Percentiles rank a stretch among this genome's conserved stretches.
phyloP scores from a whole-genome alignment of 2,888 invertebrate species.

The Aquatica leii region DNA sequence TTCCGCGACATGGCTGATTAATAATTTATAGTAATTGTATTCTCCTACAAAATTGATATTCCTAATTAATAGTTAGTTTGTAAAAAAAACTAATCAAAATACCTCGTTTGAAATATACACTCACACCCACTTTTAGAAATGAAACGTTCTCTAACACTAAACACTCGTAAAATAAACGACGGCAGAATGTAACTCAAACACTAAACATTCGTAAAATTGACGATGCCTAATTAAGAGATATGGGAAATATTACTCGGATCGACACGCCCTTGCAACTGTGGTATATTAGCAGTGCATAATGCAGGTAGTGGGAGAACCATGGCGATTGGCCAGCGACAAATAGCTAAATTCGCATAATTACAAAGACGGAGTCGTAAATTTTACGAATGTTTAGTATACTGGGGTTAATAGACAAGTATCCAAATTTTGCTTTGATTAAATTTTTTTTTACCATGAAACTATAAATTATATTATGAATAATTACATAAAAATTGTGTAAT shows the following conservation, averaged over 20 bases:
- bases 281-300: conserved; percentile 4
- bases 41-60: too few relatives aligned
- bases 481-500: too few relatives aligned
- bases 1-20: conserved; percentile 4
- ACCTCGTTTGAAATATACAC: not conserved
- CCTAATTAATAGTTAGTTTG: too few relatives aligned
- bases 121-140: not conserved
- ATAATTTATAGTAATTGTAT: too few relatives aligned
- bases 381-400: conserved; percentile 8
- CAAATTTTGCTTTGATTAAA: too few relatives aligned
- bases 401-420: too few relatives aligned
- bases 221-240: conserved; percentile 4
- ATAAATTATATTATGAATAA: too few relatives aligned
- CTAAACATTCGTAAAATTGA: conserved; percentile 7
- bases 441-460: too few relatives aligned
- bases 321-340: too few relatives aligned
- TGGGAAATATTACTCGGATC: not conserved
- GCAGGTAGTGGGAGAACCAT: conserved; percentile 4
- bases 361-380: conserved; percentile 1
- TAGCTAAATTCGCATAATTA: conserved; percentile 1
- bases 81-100: not conserved
- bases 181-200: not conserved
- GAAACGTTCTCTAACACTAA: conserved; percentile 9
- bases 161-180: conserved; percentile 1
- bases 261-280: conserved; percentile 7